Base-by-base conservation (phyloP, 2,113 vertebrate species). In the Rhabdornis inornatus region DNA sequence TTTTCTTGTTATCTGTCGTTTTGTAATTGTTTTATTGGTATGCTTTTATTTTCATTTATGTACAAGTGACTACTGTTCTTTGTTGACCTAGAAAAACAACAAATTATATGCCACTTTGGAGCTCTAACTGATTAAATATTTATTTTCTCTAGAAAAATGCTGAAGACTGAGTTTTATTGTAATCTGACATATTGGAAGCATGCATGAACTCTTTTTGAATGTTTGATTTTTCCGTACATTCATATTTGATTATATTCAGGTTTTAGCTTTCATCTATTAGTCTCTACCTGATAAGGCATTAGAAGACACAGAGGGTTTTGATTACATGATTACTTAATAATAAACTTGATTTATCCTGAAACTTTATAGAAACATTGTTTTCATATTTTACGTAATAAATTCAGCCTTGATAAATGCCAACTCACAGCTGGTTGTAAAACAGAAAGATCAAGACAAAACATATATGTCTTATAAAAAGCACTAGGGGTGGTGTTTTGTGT, bases 401-500 rank as follows among this genome's bases (percentile, higher is more conserved):
- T 89, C 49, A 94, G 30, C 24, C 19, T 76, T 63, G 52, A 63
- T 76, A 82, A 87, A 81, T 72, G 22, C 9, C 42, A 78, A 0
- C 28, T 66, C 64, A 50, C 15, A 81, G 31, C 31, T 89, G n/a
- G 31, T 28, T 65, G 40, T 78, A 84, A 89, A 91, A 69, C 31
- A 74, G 45, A 42, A 84, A 81, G 19, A 94, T 49, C 24, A 39
- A 61, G 45, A 28, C 55, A 83, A 89, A 81, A 78, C 15, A 74
- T 37, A 63, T 65, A 28, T 35, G 8, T 53, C 71, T 81, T 44
- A 52, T 31, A 42, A 55, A 75, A 88, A 31, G 28, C 37, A 28
- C 0, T 1, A 15, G 9, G 5, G 2, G 4, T 20, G 2, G 3
- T 4, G 5, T 27, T 45, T 7, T 9, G 2, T 8, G 6, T 30